Evolutionary conservation across 2,113 vertebrate genomes (phyloP).

Genomic region (Gambusia affinis): DNA sequence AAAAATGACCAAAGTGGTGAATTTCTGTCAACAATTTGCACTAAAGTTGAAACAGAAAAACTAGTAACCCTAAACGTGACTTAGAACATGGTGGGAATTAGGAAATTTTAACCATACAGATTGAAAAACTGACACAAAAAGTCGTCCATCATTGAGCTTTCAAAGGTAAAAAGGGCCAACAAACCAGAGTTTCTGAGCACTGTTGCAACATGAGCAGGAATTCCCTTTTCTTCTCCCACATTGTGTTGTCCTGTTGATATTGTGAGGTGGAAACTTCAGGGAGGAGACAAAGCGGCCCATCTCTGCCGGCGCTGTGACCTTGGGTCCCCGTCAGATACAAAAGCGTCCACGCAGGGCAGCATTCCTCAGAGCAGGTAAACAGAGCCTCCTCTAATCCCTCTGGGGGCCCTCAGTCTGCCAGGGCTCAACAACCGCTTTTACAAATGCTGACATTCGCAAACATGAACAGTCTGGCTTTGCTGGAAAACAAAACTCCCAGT

Average conservation of each 20-base stretch:
- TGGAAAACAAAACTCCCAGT: slow-evolving; percentile 64
- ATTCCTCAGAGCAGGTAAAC: slow-evolving; percentile 83
- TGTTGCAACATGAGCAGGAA: slow-evolving; percentile 82
- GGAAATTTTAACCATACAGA: neutral
- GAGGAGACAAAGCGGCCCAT: slow-evolving; percentile 71
- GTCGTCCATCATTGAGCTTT: slow-evolving; percentile 22
- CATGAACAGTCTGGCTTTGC: slow-evolving; percentile 71
- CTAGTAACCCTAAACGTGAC: neutral
- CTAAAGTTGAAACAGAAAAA: neutral
- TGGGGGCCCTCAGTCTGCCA: slow-evolving; percentile 72
- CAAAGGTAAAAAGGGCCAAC: slow-evolving; percentile 43
- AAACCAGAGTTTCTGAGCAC: slow-evolving; percentile 65
- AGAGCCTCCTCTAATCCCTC: slow-evolving; percentile 79
- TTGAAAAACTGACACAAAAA: slow-evolving; percentile 11
- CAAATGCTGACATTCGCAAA: slow-evolving; percentile 81
- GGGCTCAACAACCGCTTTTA: slow-evolving; percentile 73
- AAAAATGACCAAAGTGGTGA: neutral
- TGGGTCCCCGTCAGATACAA: slow-evolving; percentile 78
- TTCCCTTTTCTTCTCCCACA: slow-evolving; percentile 76
- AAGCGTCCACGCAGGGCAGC: slow-evolving; percentile 73
- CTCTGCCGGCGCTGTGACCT: slow-evolving; percentile 74
- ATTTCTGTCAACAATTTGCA: neutral
- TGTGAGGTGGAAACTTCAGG: slow-evolving; percentile 74
- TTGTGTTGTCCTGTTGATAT: slow-evolving; percentile 81
- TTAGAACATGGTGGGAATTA: neutral